Evolutionary conservation across 2,113 vertebrate species (phyloP).

Genomic region (Vidua macroura): DNA sequence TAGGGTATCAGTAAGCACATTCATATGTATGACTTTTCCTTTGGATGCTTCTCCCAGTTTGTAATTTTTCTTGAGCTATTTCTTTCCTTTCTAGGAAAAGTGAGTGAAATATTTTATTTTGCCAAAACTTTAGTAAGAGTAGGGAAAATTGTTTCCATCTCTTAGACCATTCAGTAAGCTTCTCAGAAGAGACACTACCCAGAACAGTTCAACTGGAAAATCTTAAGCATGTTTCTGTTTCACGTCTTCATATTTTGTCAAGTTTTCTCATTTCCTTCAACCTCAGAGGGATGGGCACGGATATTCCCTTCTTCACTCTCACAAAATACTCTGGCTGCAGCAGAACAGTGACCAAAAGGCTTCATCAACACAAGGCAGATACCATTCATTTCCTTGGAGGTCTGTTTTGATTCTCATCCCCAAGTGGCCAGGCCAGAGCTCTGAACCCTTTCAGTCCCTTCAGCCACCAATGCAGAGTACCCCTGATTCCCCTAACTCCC

Average conservation of each 20-base stretch:
- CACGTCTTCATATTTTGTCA: background rate
- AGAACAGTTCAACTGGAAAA: background rate
- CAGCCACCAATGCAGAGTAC: background rate
- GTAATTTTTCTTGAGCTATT: background rate
- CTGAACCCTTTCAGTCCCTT: background rate
- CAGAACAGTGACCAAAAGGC: background rate
- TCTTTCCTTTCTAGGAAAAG: conserved; percentile 15
- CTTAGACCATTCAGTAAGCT: background rate
- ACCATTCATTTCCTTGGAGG: background rate
- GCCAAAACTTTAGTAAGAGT: background rate
- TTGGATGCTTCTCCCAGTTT: background rate
- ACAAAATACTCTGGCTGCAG: background rate
- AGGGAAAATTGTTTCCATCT: background rate
- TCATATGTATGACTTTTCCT: background rate
- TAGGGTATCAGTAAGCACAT: background rate
- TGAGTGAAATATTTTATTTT: background rate
- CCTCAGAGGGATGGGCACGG: background rate
- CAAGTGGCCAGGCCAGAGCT: background rate
- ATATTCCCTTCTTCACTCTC: background rate
- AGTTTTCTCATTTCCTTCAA: background rate
- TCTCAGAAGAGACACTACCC: background rate
- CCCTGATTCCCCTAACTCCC: background rate
- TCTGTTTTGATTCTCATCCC: background rate
- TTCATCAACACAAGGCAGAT: background rate
- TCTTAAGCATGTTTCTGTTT: background rate